Base-by-base conservation (phyloP, 2,888 invertebrate genomes). In the Aleiodes alternator region DNA sequence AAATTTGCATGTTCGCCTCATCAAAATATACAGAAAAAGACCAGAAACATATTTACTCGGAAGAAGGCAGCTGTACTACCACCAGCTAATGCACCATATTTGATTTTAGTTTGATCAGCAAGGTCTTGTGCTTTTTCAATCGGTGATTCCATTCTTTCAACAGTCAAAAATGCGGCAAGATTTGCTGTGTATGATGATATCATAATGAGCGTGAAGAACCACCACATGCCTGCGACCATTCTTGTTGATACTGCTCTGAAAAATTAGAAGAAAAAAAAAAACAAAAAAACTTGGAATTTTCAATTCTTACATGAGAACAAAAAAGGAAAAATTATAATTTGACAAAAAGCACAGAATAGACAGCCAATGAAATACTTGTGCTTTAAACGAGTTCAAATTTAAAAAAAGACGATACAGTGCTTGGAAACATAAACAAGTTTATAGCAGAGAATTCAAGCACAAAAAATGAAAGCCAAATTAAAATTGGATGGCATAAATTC, bases 181-280 rank as follows among this genome's bases (percentile, higher is more conserved):
- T 98, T 98, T 57, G 98, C 98, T 1, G 98, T 98, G 89, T 98
- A 98, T 0, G 97, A 97, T 6, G 97, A 95, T 31, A 96, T 95
- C 92, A 98, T 94, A 87, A 97, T 97, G 72, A 97, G 91, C 0
- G 96, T 96, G 88, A 97, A 97, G 90, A 97, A 97, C 96, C 97
- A 97, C 97, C 96, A 96, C 92, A 96, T 94, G 6, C 96, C 96
- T 0, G 96, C 94, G 0, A 96, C 94, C 91, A 97, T 94, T 64
- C 98, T 92, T 0, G 97, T 97, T 0, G 97, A 97, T 50, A 95
- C 93, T 5, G 97, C 96, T 88, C 97, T 96, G 84, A 48, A 86
- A 80, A 76, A 79, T 80, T 80, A 81, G 82, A 23, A 23, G 59
- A 29, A 29, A 43, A 31, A 50, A 38, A 14, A 81, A 81, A 23